phyloP scores from a whole-genome alignment of 2,797 vertebrate species.

The Sebastolobus alascanus region DNA sequence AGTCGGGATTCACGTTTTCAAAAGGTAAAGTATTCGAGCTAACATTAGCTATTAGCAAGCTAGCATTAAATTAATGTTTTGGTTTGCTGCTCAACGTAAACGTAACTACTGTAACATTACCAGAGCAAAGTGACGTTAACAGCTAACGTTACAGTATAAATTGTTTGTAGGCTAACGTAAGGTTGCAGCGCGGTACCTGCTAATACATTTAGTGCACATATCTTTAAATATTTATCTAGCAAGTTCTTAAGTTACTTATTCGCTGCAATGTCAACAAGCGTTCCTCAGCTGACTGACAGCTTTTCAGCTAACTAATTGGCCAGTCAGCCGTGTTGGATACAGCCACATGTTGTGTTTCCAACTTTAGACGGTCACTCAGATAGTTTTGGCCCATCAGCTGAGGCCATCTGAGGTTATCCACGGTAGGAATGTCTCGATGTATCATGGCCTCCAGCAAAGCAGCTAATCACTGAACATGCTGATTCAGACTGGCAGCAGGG shows the following conservation, averaged over 20 bases:
- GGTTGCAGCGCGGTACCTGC: fast-evolving
- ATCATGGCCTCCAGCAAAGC: background rate
- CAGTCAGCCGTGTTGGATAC: background rate
- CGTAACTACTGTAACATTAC: background rate
- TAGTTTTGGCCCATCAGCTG: background rate
- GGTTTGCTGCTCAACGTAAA: background rate
- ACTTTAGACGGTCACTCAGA: conserved; percentile 6
- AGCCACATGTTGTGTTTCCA: conserved; percentile 29
- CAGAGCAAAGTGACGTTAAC: background rate
- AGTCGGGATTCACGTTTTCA: conserved; percentile 70
- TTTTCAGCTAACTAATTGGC: background rate
- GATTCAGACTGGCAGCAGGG: conserved; percentile 16
- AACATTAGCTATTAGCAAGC: background rate
- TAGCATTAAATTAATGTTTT: conserved; percentile 15
- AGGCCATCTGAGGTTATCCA: too few species aligned
- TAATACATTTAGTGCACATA: fast-evolving
- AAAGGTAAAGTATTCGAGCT: conserved; percentile 76
- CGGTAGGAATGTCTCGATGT: background rate
- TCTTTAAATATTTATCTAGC: too few species aligned
- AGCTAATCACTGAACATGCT: conserved; percentile 33
- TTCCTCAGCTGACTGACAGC: background rate
- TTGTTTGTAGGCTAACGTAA: background rate
- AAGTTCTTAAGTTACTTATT: background rate
- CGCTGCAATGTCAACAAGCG: background rate
- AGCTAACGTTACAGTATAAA: background rate